Evolutionary conservation across 2,888 invertebrate species (phyloP).

Genomic region (Elmis aenea): DNA sequence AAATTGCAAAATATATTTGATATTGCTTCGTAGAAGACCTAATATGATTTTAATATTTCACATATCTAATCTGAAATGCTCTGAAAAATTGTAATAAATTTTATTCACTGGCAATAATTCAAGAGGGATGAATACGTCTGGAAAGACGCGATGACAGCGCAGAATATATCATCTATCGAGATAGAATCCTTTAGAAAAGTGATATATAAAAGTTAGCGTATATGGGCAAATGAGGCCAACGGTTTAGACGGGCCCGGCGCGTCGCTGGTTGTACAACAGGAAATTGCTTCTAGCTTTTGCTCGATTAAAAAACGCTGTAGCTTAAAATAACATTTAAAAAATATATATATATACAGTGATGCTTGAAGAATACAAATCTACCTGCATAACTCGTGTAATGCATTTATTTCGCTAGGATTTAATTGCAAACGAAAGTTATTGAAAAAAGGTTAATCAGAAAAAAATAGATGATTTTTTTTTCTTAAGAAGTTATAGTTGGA

Average conservation of each 20-base stretch:
- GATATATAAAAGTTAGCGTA: constrained; percentile 33
- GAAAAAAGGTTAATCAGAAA: no score
- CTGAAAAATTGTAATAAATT: constrained; percentile 38
- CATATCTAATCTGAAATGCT: constrained; percentile 43
- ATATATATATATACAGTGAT: no score
- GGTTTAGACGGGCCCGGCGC: constrained; percentile 13
- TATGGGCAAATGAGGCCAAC: constrained; percentile 19
- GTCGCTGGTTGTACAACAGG: constrained; percentile 15
- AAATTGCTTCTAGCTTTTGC: constrained; percentile 21
- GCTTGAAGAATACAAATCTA: no score
- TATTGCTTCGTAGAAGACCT: constrained; percentile 22
- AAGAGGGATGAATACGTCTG: constrained; percentile 44
- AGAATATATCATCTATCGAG: constrained; percentile 46
- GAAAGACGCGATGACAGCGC: constrained; percentile 40
- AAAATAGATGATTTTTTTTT: no score
- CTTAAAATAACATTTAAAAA: no score
- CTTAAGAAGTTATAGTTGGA: no score
- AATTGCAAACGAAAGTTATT: no score
- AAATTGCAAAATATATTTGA: no score
- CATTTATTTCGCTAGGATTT: no score
- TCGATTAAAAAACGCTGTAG: no score
- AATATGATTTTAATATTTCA: constrained; percentile 44
- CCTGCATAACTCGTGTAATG: no score
- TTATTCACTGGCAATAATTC: constrained; percentile 43
- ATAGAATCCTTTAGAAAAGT: constrained; percentile 34